phyloP scores from a whole-genome alignment of 2,888 invertebrate genomes.

The Drepana falcataria region DNA sequence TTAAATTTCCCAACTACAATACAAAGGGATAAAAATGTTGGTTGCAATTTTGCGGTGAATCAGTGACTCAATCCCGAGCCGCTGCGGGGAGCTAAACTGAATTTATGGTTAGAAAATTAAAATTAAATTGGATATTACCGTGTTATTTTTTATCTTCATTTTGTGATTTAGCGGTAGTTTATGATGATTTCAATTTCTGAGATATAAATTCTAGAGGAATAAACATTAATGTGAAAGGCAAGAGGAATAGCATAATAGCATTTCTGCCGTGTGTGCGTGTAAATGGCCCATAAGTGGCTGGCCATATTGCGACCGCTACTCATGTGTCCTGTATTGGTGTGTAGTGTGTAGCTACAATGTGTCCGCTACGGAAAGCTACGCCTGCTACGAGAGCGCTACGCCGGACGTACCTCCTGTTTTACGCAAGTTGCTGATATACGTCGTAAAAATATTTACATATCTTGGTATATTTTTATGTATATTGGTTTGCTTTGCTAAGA shows the following conservation, averaged over 20 bases:
- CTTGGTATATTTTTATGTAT: no score
- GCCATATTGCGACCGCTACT: neutral
- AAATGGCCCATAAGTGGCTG: neutral
- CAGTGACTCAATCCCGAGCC: slow-evolving; percentile 54
- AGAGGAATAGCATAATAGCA: slow-evolving; percentile 11
- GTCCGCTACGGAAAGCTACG: neutral
- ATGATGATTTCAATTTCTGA: slow-evolving; percentile 41
- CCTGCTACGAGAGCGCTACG: neutral
- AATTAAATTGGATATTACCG: slow-evolving; percentile 70
- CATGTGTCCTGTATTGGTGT: neutral
- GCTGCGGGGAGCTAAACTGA: slow-evolving; percentile 70
- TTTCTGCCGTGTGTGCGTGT: neutral
- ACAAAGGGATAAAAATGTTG: slow-evolving; percentile 72
- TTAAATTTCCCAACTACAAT: slow-evolving; percentile 57
- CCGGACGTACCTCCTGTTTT: neutral
- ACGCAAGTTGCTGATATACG: neutral
- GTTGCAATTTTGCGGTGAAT: slow-evolving; percentile 63
- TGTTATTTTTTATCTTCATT: slow-evolving; percentile 69
- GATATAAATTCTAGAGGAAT: neutral
- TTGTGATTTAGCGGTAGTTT: slow-evolving; percentile 48
- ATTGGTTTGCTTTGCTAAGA: no score
- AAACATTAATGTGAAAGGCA: slow-evolving; percentile 10
- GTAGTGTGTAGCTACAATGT: neutral
- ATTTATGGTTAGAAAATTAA: slow-evolving; percentile 75
- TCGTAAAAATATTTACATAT: no score